phyloP scores from a whole-genome alignment of 2,888 invertebrate species.

The Ypsolopha scabrella region DNA sequence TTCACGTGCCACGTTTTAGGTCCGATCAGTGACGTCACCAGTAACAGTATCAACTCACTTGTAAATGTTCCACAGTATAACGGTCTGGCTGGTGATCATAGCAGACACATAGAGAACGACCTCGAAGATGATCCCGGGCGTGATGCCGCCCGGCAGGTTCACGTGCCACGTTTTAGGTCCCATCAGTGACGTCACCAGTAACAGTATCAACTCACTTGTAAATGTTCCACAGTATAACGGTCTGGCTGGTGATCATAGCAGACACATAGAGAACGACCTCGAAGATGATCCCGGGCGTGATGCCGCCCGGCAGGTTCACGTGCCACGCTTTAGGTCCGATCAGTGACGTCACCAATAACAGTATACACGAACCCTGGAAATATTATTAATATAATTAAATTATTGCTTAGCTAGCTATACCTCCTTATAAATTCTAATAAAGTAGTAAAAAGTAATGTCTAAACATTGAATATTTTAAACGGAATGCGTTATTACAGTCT shows the following conservation, averaged over 20 bases:
- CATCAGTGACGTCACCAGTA: slow-evolving; percentile 70
- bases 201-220: slow-evolving; percentile 81
- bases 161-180: slow-evolving; percentile 90
- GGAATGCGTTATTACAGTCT: too few species aligned
- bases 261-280: slow-evolving; percentile 89
- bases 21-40: slow-evolving; percentile 75
- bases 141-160: slow-evolving; percentile 75
- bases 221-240: slow-evolving; percentile 92
- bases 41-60: slow-evolving; percentile 77
- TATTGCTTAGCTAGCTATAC: too few species aligned
- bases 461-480: too few species aligned
- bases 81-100: slow-evolving; percentile 86
- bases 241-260: slow-evolving; percentile 87
- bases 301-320: slow-evolving; percentile 76
- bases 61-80: slow-evolving; percentile 93
- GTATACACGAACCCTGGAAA: slow-evolving; percentile 64
- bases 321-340: slow-evolving; percentile 89
- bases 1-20: slow-evolving; percentile 87
- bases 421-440: too few species aligned
- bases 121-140: slow-evolving; percentile 87
- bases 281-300: slow-evolving; percentile 83
- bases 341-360: slow-evolving; percentile 70
- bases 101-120: slow-evolving; percentile 87
- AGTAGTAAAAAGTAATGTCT: too few species aligned
- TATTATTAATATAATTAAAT: too few species aligned